Evolutionary conservation across 2,888 invertebrate species (phyloP), one percentile per base, ranked within the genome.

Genomic region (Suillia variegata): DNA sequence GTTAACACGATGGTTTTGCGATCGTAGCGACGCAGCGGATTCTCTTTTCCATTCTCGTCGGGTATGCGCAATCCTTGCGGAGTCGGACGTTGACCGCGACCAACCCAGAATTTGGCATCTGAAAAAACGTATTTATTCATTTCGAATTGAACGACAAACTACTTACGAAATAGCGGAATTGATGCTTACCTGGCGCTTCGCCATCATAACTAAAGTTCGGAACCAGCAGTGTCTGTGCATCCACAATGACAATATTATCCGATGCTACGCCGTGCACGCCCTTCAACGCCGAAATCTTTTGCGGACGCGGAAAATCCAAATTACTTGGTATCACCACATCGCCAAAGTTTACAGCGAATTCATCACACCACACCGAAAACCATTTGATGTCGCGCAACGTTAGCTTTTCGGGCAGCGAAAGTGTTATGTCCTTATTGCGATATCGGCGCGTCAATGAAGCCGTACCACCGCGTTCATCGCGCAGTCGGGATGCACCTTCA

Each of bases 21-120:
- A 80, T 92, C 90, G 81, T 96, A 95, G 66, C 88, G 87, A 24
- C 91, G 85, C 60, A 96, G 84, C 1, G 94, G 94, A 26, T 83
- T 79, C 76, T 89, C 89, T 76, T 91, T 91, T 68, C 96, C 96
- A 78, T 95, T 95, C 84, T 96, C 96, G 80, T 96, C 95, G 0
- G 95, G 91, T 42, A 96, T 91, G 54, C 93, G 86, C 63, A 92
- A 87, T 34, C 95, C 96, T 72, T 91, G 90, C 1, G 94, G 88
- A 1, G 92, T 88, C 0, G 94, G 94, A 74, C 89, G 88, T 24
- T 87, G 84, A 1, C 95, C 95, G 54, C 88, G 85, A 1, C 96
- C 96, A 64, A 93, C 94, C 94, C 95, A 95, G 83, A 96, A 96
- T 83, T 95, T 94, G 1, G 94, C 94, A 82, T 96, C 95, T 94